These are phyloP conservation scores for Vultur gryphus DNA, from an alignment of 2,797 vertebrate species.

Conservation along the genomic window DNA sequence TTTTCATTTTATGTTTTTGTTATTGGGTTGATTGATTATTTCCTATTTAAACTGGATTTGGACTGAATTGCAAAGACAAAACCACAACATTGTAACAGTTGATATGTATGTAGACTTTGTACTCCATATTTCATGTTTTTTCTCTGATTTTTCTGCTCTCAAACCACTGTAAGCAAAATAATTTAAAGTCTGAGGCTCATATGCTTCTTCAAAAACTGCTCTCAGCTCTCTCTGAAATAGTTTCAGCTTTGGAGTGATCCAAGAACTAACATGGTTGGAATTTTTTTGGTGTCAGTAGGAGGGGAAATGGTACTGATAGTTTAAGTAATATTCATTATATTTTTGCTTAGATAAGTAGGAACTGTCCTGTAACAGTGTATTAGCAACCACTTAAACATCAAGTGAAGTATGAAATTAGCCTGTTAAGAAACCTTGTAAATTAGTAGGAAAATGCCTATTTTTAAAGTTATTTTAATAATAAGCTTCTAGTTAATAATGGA, in stretches of 20 bases:
- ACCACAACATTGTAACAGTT: slow-evolving; percentile 66
- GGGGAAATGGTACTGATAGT: not conserved
- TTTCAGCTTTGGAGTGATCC: not conserved
- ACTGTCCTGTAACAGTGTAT: not conserved
- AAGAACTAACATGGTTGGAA: not conserved
- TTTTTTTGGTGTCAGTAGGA: not conserved
- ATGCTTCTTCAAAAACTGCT: not conserved
- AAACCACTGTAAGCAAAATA: slow-evolving; percentile 81
- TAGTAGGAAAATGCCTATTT: not conserved
- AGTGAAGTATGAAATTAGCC: not conserved
- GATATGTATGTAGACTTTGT: slow-evolving; percentile 71
- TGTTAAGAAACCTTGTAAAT: not conserved
- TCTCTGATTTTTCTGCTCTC: slow-evolving; percentile 69
- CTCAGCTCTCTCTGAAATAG: not conserved
- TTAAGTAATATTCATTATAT: not conserved
- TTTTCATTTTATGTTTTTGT: slow-evolving; percentile 73
- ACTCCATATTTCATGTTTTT: slow-evolving; percentile 66
- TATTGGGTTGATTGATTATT: slow-evolving; percentile 66
- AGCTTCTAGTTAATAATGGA: not conserved
- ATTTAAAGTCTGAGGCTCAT: slow-evolving; percentile 8
- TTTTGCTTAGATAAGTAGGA: not conserved
- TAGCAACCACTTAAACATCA: not conserved
- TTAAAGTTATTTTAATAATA: not conserved
- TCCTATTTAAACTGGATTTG: slow-evolving; percentile 50
- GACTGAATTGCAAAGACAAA: slow-evolving; percentile 41